These are phyloP conservation scores for Noctuana brunneofusca DNA, from an alignment of 2,888 invertebrate species.

Conservation along the genomic window DNA sequence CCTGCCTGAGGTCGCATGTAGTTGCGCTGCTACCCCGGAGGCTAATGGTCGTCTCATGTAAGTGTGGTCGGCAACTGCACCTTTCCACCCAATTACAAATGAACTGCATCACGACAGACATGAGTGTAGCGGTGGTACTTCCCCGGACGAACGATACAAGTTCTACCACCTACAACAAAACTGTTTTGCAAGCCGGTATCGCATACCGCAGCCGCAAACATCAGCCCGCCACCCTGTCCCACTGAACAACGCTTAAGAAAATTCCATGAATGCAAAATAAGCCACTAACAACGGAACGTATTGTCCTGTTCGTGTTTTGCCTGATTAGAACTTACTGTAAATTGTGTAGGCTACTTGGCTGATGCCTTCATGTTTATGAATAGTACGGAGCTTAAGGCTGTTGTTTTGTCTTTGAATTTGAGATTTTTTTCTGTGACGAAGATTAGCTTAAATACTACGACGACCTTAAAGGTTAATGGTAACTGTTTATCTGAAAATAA, in stretches of 20 bases:
- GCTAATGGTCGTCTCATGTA: no score
- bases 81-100: no score
- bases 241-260: constrained; percentile 73
- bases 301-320: constrained; percentile 65
- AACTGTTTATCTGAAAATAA: no score
- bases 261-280: constrained; percentile 81
- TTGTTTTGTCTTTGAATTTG: neutral
- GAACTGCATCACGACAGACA: no score
- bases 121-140: no score
- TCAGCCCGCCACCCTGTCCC: constrained; percentile 50
- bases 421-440: neutral
- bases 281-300: constrained; percentile 63
- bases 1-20: no score
- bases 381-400: neutral
- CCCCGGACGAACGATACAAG: no score
- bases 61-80: no score
- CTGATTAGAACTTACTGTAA: constrained; percentile 65
- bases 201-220: constrained; percentile 2
- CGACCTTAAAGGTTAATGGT: no score
- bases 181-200: neutral
- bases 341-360: constrained; percentile 45
- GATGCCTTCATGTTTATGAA: constrained; percentile 37
- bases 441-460: neutral
- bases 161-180: neutral
- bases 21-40: no score